These are phyloP conservation scores for Burhinus bistriatus DNA, from an alignment of 2,113 vertebrate genomes.

Conservation along the genomic window DNA sequence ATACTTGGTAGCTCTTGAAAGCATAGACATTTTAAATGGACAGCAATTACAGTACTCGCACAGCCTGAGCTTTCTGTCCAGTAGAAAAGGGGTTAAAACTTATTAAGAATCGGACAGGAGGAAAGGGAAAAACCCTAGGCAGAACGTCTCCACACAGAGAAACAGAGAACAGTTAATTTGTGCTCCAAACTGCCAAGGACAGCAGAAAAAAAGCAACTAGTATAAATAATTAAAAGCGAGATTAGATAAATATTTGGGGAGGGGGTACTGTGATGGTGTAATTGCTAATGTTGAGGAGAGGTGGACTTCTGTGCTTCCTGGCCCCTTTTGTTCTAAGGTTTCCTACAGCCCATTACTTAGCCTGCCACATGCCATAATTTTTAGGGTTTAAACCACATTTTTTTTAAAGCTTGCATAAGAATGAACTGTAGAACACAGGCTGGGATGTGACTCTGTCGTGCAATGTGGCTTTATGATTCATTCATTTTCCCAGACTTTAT, in stretches of 20 bases:
- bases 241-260: conserved; percentile 38
- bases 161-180: background rate
- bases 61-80: background rate
- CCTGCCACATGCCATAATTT: background rate
- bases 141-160: background rate
- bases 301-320: background rate
- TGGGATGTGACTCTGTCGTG: background rate
- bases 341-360: background rate
- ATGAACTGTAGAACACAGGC: background rate
- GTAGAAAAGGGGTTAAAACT: conserved; percentile 28
- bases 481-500: conserved; percentile 17
- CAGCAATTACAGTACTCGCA: background rate
- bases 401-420: background rate
- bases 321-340: background rate
- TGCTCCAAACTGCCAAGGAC: conserved; percentile 11
- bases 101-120: background rate
- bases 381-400: background rate
- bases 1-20: background rate
- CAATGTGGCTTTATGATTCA: conserved; percentile 24
- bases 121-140: background rate
- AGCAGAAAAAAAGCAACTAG: conserved; percentile 8
- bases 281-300: background rate
- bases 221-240: conserved; percentile 53
- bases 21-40: background rate
- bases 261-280: background rate